Base-by-base conservation (phyloP, 2,113 vertebrate species). In the Struthidea cinerea region DNA sequence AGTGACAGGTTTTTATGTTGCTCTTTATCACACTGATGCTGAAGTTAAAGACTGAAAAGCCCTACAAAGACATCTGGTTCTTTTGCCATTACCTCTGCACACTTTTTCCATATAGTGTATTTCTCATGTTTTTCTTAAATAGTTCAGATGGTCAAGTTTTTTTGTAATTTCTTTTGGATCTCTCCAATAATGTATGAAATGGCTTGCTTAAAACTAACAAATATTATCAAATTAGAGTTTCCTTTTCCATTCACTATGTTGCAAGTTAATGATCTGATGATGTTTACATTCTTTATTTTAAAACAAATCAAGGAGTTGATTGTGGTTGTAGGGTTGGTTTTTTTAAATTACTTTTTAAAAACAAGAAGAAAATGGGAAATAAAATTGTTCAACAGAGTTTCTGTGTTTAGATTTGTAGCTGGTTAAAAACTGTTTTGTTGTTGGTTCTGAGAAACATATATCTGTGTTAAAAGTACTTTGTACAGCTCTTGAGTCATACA, bases 11-110 rank as follows among this genome's bases (percentile, higher is more conserved):
- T 92, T 93, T 94, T 92, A 89, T 88, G 61, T 92, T 92, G 57
- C 68, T 77, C 68, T 93, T 92, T 90, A 93, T 94, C 92, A 87
- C 85, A 13, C 33, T 78, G 57, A 82, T 90, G 85, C 42, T 95
- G 35, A 65, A 73, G 73, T 75, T 76, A 46, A 84, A 74, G 77
- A n/a, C 28, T 57, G 61, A 76, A 94, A 93, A 95, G 23, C 28
- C 44, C 35, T 71, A 13, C 28, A 27, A 67, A 94, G 89, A 83
- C 94, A 95, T 96, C 85, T 96, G 83, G 50, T 77, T 86, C 60
- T 88, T 92, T 83, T 89, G 79, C 49, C 81, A 15, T 84, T 93
- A 93, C n/a, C 53, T 90, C 35, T 90, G 76, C 44, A 57, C 32
- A 35, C 42, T 90, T 93, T 94, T 94, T 93, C 87, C 90, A 26